Evolutionary conservation across 1,140 invertebrate genomes (phyloP), one percentile per base, ranked within the genome.

Genomic region (Leptinotarsa lineolata): DNA sequence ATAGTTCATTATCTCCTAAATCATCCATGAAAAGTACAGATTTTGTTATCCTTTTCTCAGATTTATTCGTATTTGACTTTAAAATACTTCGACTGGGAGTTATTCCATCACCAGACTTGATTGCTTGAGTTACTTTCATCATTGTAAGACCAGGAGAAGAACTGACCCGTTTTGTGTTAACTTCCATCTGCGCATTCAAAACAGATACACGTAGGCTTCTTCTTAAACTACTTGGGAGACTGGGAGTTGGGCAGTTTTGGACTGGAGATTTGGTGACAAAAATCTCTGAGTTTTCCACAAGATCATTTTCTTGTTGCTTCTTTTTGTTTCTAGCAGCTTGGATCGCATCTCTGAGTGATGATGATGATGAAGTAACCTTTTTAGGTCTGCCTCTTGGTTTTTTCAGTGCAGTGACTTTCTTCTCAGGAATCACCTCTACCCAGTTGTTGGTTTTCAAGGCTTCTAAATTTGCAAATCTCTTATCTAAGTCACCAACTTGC

Each of bases 401-500:
- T 70, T 68, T 76, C 61, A 15, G 18, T 24, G 58, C 54, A 60
- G 48, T 39, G 18, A 75, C 76, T 74, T 21, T 63, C 16, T 76
- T 78, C 48, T 74, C 71, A 0, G 81, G 80, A 45, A 80, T n/a
- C 44, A 83, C 74, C 74, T 89, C 88, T 12, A 81, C 64, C 90
- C 90, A 91, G 70, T 86, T 84, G 24, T 86, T 88, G 0, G 73
- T 65, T 72, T 85, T 86, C 30, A 89, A 77, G 67, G 84, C 80
- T 4, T 84, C 78, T 11, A 91, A 79, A 66, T 86, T 86, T 3
- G 84, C 79, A 75, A 90, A 91, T 20, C 89, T 83, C 45, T 82
- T 81, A 59, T 90, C 83, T 16, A 90, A 85, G 76, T 91, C 85
- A 6, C 85, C 84, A 5, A 83, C 76, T 79, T 93, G 91, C 73